phyloP scores from a whole-genome alignment of 2,113 vertebrate genomes.

The Stercorarius parasiticus region DNA sequence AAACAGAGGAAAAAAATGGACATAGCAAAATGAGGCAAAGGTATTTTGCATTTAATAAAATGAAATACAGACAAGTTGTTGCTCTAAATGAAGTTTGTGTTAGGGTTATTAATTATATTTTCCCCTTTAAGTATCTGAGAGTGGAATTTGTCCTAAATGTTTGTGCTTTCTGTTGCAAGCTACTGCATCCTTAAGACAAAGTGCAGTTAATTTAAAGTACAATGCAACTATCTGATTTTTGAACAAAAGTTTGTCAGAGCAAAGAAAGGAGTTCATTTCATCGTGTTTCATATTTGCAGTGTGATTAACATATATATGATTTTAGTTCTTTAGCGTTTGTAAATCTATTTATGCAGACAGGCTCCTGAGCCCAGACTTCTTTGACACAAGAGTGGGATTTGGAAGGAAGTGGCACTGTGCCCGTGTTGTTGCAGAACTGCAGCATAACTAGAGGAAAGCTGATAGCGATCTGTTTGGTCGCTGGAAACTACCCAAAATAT shows the following conservation, averaged over 20 bases:
- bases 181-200: slow-evolving; percentile 10
- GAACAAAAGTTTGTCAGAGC: background rate
- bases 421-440: background rate
- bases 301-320: slow-evolving; percentile 23
- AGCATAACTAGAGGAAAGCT: background rate
- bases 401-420: background rate
- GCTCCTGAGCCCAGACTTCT: background rate
- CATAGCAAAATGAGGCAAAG: background rate
- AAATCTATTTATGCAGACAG: background rate
- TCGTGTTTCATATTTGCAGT: background rate
- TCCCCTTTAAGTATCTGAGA: background rate
- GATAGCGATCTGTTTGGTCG: background rate
- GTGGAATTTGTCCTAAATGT: slow-evolving; percentile 26
- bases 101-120: slow-evolving; percentile 17
- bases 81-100: slow-evolving; percentile 5
- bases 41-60: slow-evolving; percentile 34
- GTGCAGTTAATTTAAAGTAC: slow-evolving; percentile 24
- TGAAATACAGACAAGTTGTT: background rate
- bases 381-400: background rate
- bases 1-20: background rate
- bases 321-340: slow-evolving; percentile 7
- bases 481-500: background rate
- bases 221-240: background rate
- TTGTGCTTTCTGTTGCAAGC: background rate
- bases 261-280: background rate